phyloP scores from a whole-genome alignment of 2,888 invertebrate genomes.

The Oxycera nigricornis region DNA sequence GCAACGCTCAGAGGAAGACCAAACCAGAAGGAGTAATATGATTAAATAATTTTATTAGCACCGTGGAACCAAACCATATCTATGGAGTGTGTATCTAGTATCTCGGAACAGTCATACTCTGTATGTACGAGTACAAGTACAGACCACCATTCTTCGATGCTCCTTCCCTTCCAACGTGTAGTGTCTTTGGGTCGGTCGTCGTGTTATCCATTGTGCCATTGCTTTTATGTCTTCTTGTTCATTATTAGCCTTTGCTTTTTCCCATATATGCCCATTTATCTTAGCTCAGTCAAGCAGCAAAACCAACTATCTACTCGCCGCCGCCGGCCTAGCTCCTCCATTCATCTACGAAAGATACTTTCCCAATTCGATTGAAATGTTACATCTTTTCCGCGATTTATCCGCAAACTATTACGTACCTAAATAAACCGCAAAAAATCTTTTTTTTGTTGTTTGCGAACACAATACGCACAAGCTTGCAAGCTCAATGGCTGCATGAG shows the following conservation, averaged over 20 bases:
- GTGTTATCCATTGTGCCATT: background rate
- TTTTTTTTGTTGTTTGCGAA: background rate
- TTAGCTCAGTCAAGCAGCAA: no score
- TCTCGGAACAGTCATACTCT: no score
- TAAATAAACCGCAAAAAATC: slow-evolving; percentile 18
- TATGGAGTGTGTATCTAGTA: no score
- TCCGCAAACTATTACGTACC: slow-evolving; percentile 23
- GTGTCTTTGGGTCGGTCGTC: background rate
- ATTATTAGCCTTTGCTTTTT: background rate
- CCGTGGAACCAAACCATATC: background rate
- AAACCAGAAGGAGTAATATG: background rate
- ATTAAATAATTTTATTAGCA: slow-evolving; percentile 33
- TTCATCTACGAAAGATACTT: background rate
- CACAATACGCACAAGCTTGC: slow-evolving; percentile 8
- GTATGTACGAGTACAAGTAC: background rate
- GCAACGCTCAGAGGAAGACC: background rate
- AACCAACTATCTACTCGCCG: background rate
- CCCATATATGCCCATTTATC: background rate
- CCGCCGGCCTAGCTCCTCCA: background rate
- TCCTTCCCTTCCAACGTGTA: background rate
- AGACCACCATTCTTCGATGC: background rate
- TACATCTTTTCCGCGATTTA: slow-evolving; percentile 17
- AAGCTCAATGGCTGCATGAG: background rate
- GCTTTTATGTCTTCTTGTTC: slow-evolving; percentile 3
- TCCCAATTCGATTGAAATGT: slow-evolving; percentile 27